Conservation (phyloP, 1,140 invertebrate genomes). For the Acromyrmex echinatior region DNA sequence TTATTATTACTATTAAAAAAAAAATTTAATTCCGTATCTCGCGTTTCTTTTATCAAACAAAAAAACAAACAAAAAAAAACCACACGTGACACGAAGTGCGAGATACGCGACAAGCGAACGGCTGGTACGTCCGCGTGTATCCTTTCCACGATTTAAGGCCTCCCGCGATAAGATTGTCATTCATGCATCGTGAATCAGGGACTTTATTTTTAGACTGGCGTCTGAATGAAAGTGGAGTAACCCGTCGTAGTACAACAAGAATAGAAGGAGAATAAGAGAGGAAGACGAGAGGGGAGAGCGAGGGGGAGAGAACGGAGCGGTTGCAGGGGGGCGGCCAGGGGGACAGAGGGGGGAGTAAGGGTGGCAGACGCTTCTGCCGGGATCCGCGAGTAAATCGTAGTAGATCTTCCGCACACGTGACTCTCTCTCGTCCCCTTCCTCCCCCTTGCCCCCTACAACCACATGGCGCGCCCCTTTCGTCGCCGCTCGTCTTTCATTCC, state of each 20-base stretch:
- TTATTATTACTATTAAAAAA: neutral
- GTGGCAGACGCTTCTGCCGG: constrained; percentile 72
- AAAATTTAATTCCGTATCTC: neutral
- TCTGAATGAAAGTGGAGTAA: constrained; percentile 85
- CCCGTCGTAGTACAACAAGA: constrained; percentile 79
- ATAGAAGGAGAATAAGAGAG: constrained; percentile 72
- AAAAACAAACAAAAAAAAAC: constrained; percentile 3
- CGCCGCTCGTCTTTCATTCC: constrained; percentile 57
- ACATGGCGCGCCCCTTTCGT: constrained; percentile 12
- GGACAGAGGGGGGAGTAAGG: constrained; percentile 53
- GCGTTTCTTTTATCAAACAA: neutral
- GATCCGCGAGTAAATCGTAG: constrained; percentile 79
- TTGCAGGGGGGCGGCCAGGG: constrained; percentile 38
- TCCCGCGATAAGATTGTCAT: constrained; percentile 81
- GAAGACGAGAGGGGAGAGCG: constrained; percentile 29
- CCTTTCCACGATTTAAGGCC: constrained; percentile 57
- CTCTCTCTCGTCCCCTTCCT: constrained; percentile 28
- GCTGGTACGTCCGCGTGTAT: constrained; percentile 38
- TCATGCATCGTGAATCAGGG: constrained; percentile 85
- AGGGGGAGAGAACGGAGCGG: constrained; percentile 55
- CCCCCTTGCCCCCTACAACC: neutral
- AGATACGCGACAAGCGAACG: neutral
- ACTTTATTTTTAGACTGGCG: constrained; percentile 85
- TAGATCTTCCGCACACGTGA: constrained; percentile 74
- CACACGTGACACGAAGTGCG: no score